Evolutionary conservation across 1,140 invertebrate genomes (phyloP), one percentile per base, ranked within the genome.

Genomic region (Glossosoma conforme): DNA sequence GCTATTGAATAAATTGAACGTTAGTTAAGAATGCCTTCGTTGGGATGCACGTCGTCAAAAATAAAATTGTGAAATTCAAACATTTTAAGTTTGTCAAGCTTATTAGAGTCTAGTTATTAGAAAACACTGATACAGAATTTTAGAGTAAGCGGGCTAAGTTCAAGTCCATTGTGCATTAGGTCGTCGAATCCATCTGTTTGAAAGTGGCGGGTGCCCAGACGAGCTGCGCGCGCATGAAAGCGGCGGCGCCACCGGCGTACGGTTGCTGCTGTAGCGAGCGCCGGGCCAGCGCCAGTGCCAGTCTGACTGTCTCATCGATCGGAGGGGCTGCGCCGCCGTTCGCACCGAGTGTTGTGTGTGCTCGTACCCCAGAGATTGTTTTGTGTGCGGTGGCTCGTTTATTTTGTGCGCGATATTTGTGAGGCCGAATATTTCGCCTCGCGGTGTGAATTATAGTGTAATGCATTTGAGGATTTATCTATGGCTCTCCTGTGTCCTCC

Each of bases 391-490:
- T 50, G 48, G 28, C 36, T 30, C 32, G 44, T n/a, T 50, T 43
- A 19, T 49, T 20, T 43, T 43, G 48, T 50, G 48, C 25, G 15
- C 35, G 18, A 33, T 49, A 38, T 30, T 15, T 24, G 48, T 50
- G 48, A 43, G 48, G 48, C 44, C 48, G 48, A 50, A 28, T 40
- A 38, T 52, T 52, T 52, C 50, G 50, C 44, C 50, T 40, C 50
- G 46, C 42, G 17, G 42, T 44, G 50, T 52, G 50, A 45, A 52
- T 40, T 36, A 65, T 56, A 64, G 67, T 72, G 71, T 72, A 69
- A 74, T 74, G 71, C 69, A 74, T 67, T 74, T 68, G 59, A 68
- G 71, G 68, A 71, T 74, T 68, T 72, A 69, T 63, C 61, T 72
- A 74, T 74, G 71, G 70, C 70, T 74, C 65, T 67, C 68, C 64